These are phyloP conservation scores for Ispidina lecontei DNA, from an alignment of 2,797 vertebrate genomes.

Conservation along the genomic window DNA sequence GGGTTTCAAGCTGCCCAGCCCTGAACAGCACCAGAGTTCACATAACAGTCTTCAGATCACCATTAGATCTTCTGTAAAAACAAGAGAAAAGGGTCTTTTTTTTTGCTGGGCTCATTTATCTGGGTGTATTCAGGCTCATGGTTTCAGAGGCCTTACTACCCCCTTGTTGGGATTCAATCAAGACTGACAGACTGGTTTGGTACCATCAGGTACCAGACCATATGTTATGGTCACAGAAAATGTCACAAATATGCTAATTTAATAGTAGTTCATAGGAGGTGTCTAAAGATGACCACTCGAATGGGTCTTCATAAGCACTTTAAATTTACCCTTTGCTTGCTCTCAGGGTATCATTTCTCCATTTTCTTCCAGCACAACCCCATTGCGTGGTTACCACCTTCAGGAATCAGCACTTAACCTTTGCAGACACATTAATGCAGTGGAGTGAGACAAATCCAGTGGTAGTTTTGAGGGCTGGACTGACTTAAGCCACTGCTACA, in stretches of 20 bases:
- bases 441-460: constrained; percentile 31
- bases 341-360: neutral
- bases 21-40: neutral
- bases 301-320: neutral
- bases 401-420: constrained; percentile 4
- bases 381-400: neutral
- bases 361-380: neutral
- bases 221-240: neutral
- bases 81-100: neutral
- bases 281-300: neutral
- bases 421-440: constrained; percentile 1
- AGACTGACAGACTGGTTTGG: neutral
- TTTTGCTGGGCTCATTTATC: neutral
- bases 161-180: neutral
- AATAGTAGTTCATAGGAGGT: neutral
- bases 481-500: neutral
- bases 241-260: neutral
- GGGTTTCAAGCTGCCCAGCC: neutral
- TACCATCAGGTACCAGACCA: neutral
- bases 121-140: neutral
- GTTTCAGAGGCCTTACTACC: neutral
- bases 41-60: neutral
- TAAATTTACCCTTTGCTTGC: neutral
- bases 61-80: neutral
- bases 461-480: neutral